Base-by-base conservation (phyloP, 2,113 vertebrate genomes). In the Paramisgurnus dabryanus region DNA sequence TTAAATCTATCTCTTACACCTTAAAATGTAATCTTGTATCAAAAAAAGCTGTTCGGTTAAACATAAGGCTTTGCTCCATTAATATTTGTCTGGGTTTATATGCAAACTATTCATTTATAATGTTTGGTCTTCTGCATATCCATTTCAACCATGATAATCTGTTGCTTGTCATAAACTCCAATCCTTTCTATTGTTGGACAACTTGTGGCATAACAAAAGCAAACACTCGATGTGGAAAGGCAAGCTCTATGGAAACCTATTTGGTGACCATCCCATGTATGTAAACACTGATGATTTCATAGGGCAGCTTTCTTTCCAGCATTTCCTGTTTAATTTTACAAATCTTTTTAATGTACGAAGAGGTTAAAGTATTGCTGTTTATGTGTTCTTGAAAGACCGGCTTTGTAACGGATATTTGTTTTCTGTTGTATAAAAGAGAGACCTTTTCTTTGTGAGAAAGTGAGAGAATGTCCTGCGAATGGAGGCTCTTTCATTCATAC, bases 381-480 rank as follows among this genome's bases (percentile, higher is more conserved):
- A 5, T 45, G 39, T 27, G 8, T 39, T 64, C 43, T 13, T 50
- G 43, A 64, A 64, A 64, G 73, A 61, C 71, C 43, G 6, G 73
- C 41, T 76, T 49, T 76, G 58, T 49, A 64, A 63, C 13, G 45
- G 60, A 50, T 76, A 50, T 65, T 65, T 76, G 45, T 65, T 49
- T 76, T 53, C 50, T 53, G 12, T 53, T 53, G 13, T 53, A 53
- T 53, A 53, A 34, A 34, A 34, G 27, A 34, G 27, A 34, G 27
- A 34, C 27, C 27, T 34, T 34, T 34, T 34, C 27, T 34, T 34
- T 34, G 27, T 34, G 1, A 2, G 27, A 64, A 34, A 0, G 4
- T 17, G 55, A 73, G 71, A 15, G 40, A 73, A 22, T 45, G 15
- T 0, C 17, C 4, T 15, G 60, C 12, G 50, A 64, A 7, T 53